Base-by-base conservation (phyloP, 2,797 vertebrate species). In the Acrossocheilus wenchowensis region DNA sequence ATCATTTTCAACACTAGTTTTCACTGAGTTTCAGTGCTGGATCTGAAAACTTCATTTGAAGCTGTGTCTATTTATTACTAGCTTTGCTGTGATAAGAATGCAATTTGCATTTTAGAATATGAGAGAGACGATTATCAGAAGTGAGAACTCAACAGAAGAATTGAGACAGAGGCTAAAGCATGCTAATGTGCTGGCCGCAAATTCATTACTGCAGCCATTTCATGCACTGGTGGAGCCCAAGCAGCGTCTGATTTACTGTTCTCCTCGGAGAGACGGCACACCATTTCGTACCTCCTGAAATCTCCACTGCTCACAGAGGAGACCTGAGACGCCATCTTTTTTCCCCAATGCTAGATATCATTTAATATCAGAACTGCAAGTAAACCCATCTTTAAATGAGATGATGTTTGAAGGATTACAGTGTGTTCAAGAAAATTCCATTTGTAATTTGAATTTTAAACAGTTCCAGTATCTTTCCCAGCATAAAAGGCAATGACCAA, bases 121-220 rank as follows among this genome's bases (percentile, higher is more conserved):
- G 45, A 81, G 79, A 81, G 73, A 74, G 88, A 60, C 71, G 66
- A 84, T 83, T 78, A 86, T 86, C 77, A 83, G 43, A 81, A 83
- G 45, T 57, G 41, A 83, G 82, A 83, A 87, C 82, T 86, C 80
- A 45, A 83, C 68, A 84, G 79, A 57, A 78, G 87, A 88, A 83
- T 83, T 62, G 36, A 79, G 36, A 87, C 80, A 60, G 71, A 85
- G 82, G 66, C 71, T n/a, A 52, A 74, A 77, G 86, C 57, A 54
- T 69, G 82, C 83, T 85, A 88, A 86, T 89, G 89, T 87, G 74
- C 84, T 81, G 85, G 75, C 73, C 36, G 60, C 84, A 85, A 82
- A 85, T 89, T 86, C 86, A 89, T 89, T 87, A 90, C 86, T 69
- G 43, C 78, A 62, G 84, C 86, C 85, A 88, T 90, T 89, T 88